Evolutionary conservation across 2,797 vertebrate species (phyloP), one percentile per base, ranked within the genome.

Genomic region (Macroramphosus scolopax): DNA sequence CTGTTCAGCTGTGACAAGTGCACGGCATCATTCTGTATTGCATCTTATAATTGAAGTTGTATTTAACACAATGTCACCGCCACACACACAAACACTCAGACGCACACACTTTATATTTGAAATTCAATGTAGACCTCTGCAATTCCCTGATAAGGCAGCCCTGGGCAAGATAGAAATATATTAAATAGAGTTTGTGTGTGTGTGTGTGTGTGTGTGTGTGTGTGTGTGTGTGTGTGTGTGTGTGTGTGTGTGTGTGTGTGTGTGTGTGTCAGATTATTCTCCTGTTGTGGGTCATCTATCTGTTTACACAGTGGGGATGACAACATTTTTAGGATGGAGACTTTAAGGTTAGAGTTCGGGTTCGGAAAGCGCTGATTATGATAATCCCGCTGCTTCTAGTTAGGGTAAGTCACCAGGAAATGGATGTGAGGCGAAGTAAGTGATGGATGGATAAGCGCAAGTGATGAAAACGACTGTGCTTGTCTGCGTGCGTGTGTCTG

Each of bases 91-190:
- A 22, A 22, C 32, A 12, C 30, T 18, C n/a, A 26, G n/a, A 30
- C 42, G 18, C 15, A 35, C 3, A 9, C 25, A 24, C 52, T 60
- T 78, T 62, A 68, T 71, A n/a, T 79, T 77, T 84, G 61, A 80
- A 84, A 78, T 77, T 85, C 74, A 83, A 82, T 82, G 64, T 40
- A 70, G 59, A 66, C 75, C 77, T 61, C 79, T 86, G 84, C 63
- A 50, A 52, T 44, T 37, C 39, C 22, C 68, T 67, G 87, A 87
- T 87, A 85, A 87, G 69, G 42, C 58, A 62, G 77, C 75, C 52
- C 32, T 16, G 34, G 59, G 69, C 63, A 60, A 73, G 49, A 80
- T 78, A 52, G 46, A 55, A 69, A 68, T 47, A 30, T 30, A 12
- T 9, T 8, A 30, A 30, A 28, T 8, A 28, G 25, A 28, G 6